Evolutionary conservation across 1,140 invertebrate species (phyloP).

Genomic region (Dolichoris vasculosae): DNA sequence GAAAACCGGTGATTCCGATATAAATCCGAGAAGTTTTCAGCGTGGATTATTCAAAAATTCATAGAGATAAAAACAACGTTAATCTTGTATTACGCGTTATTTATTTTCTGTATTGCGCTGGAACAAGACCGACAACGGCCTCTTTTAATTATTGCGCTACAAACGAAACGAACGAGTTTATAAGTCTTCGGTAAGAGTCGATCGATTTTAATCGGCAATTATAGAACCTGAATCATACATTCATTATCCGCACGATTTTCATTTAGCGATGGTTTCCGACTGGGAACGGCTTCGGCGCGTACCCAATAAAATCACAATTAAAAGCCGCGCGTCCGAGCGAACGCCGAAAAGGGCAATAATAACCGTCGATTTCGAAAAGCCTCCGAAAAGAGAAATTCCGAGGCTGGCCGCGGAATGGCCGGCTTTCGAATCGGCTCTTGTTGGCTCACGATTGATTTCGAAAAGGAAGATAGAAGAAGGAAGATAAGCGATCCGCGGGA

Average conservation of each 20-base stretch:
- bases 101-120: neutral
- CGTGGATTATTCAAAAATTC: neutral
- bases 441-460: neutral
- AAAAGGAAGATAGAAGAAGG: neutral
- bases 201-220: constrained; percentile 2
- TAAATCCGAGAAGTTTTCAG: neutral
- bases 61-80: neutral
- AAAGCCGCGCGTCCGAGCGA: neutral
- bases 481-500: neutral
- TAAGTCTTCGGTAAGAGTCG: neutral
- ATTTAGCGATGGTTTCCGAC: neutral
- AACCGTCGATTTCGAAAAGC: neutral
- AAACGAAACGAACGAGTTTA: neutral
- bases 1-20: neutral
- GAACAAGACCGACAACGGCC: neutral
- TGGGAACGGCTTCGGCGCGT: neutral
- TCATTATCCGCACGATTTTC: neutral
- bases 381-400: neutral
- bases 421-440: neutral
- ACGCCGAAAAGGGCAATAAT: neutral
- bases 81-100: neutral
- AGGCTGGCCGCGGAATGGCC: neutral
- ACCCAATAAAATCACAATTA: neutral
- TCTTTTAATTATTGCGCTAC: neutral
- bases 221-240: neutral